Evolutionary conservation across 2,797 vertebrate genomes (phyloP).

Genomic region (Bovichtus diacanthus): DNA sequence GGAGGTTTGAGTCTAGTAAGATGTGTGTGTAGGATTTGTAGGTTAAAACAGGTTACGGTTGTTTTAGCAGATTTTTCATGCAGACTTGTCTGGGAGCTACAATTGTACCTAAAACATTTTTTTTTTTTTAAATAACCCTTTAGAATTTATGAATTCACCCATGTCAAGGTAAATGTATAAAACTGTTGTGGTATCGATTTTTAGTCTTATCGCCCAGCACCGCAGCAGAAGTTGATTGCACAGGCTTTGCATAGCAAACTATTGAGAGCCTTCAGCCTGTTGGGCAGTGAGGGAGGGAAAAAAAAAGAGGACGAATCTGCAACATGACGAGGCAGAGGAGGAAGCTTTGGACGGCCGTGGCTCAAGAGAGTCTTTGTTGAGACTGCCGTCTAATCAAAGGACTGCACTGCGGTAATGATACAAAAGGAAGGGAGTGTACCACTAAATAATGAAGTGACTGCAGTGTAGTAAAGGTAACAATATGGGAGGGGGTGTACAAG

Average conservation of each 20-base stretch:
- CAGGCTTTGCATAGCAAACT: conserved; percentile 4
- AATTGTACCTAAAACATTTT: not conserved
- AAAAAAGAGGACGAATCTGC: conserved; percentile 11
- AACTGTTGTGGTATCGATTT: conserved; percentile 7
- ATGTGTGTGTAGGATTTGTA: too few relatives aligned
- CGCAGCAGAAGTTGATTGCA: not conserved
- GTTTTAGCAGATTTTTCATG: too few relatives aligned
- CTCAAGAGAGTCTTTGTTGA: conserved; percentile 59
- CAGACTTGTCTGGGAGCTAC: not conserved
- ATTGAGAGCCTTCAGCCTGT: conserved; percentile 4
- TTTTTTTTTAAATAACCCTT: too few relatives aligned
- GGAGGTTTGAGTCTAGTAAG: too few relatives aligned
- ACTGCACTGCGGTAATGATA: conserved; percentile 73
- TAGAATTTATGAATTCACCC: not conserved
- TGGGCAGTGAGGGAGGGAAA: conserved; percentile 1
- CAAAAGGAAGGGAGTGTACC: conserved; percentile 51
- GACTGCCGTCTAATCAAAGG: conserved; percentile 61
- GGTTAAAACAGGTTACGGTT: too few relatives aligned
- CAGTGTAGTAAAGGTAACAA: conserved; percentile 54
- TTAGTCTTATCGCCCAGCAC: not conserved
- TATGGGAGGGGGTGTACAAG: conserved; percentile 11
- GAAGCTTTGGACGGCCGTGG: conserved; percentile 28
- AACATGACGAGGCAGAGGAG: conserved; percentile 10
- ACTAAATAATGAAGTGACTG: conserved; percentile 72
- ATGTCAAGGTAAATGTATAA: conserved; percentile 1